Evolutionary conservation across 2,888 invertebrate species (phyloP), one percentile per base, ranked within the genome.

Genomic region (Agrochola lychnidis): DNA sequence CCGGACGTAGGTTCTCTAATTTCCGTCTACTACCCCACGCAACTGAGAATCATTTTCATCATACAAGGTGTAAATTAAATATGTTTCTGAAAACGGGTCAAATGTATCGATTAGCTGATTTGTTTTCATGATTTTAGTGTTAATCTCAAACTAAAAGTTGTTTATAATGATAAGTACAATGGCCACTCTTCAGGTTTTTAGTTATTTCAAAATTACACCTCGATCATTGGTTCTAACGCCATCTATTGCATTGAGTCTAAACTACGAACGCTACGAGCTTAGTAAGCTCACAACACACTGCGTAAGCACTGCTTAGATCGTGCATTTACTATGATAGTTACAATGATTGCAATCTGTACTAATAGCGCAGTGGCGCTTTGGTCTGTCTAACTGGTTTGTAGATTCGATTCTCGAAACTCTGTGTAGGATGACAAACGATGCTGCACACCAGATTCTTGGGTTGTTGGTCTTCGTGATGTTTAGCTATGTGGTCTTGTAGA

Each of bases 261-360:
- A 84, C 81, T 84, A 73, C 25, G 19, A 73, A 69, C 25, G 12
- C 25, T 10, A 9, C 51, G 25, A 75, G 69, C 70, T 76, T 73
- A 16, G 12, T 48, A 79, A 70, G 71, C 66, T 72, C 40, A 0
- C 30, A 48, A 19, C 6, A n/a, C n/a, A 36, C 9, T 63, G 59
- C 48, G 70, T 22, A 42, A 53, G 76, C 69, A 68, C 56, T 69
- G 30, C 25, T 36, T 22, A 40, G 12, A 22, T 40, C 5, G 6
- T 22, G 3, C 57, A 14, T 56, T 66, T 57, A n/a, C 68, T 63
- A 3, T 30, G 42, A 22, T 64, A 61, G 74, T 81, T 80, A 40
- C 63, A 19, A 40, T 19, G 5, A 22, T 53, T 57, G 25, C 0
- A 7, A n/a, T 30, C 25, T 19, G 1, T 30, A 19, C 2, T 1